These are phyloP conservation scores for Leucoraja ocellata DNA, from an alignment of 2,797 vertebrate genomes.

Conservation along the genomic window DNA sequence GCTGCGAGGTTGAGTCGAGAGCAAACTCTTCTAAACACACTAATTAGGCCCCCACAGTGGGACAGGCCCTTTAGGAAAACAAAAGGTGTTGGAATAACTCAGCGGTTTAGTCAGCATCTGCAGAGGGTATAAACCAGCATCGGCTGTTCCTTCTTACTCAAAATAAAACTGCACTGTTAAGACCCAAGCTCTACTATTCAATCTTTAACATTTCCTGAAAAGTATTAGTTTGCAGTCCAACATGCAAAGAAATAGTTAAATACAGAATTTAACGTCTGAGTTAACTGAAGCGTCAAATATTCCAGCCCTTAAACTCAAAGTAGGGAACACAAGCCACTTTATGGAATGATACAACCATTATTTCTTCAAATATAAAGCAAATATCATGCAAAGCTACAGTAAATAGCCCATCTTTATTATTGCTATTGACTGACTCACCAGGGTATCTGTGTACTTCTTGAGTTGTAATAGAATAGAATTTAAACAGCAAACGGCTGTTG, in stretches of 20 bases:
- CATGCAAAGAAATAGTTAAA: not conserved
- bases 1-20: too few species aligned
- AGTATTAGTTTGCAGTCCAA: not conserved
- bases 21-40: too few species aligned
- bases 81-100: too few species aligned
- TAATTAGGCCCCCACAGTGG: too few species aligned
- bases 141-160: not conserved
- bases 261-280: not conserved
- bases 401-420: not conserved
- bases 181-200: not conserved
- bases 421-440: not conserved
- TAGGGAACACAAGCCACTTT: not conserved
- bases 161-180: not conserved
- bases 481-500: not conserved
- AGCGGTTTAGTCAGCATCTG: too few species aligned
- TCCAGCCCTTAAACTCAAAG: not conserved
- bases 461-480: not conserved
- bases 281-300: not conserved
- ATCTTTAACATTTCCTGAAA: not conserved
- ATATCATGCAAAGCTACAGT: slow-evolving; percentile 1
- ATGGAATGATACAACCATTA: not conserved
- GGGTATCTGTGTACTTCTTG: not conserved
- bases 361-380: not conserved
- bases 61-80: too few species aligned
- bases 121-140: too few species aligned